Base-by-base conservation (phyloP, 1,140 invertebrate species). In the Hylyphantes graminicola region DNA sequence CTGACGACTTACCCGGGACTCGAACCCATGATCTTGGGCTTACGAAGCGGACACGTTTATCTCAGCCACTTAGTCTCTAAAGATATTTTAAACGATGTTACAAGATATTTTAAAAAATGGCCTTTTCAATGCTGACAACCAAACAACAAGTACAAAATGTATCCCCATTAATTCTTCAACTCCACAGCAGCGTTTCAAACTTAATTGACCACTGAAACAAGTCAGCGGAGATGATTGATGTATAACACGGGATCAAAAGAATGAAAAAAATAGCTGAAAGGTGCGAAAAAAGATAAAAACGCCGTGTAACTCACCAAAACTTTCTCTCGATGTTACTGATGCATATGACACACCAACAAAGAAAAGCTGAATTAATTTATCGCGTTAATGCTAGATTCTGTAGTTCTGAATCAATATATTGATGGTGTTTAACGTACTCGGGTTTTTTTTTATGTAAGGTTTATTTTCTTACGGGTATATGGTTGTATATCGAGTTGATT, bases 151-250 rank as follows among this genome's bases (percentile, higher is more conserved):
- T 48, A 15, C 54, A 73, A 55, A 21, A 19, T n/a, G 5, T 0
- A 2, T 17, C 54, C 11, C 15, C 5, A 8, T 17, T 21, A 17
- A 21, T 54, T 73, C n/a, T 73, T 19, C 11, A 8, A 53, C 53
- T 17, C n/a, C 17, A 17, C 48, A 53, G 50, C 17, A 53, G 50
- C 13, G 55, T 73, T 73, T 57, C 9, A 54, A 73, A 73, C 51
- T 54, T 73, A 73, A 73, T 73, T 73, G 70, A 73, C 53, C 70
- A 11, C 19, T 50, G 17, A 53, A 73, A 55, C 70, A 53, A 73
- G 15, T 21, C 70, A 73, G n/a, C 70, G 51, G 54, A 11, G 17
- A 73, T 73, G 70, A 73, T 73, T 73, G 70, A 73, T 73, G 70
- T 73, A 6, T 50, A 19, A 8, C n/a, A 21, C n/a, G 21, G 17